Evolutionary conservation across 1,140 invertebrate genomes (phyloP).

Genomic region (Contarinia nasturtii): DNA sequence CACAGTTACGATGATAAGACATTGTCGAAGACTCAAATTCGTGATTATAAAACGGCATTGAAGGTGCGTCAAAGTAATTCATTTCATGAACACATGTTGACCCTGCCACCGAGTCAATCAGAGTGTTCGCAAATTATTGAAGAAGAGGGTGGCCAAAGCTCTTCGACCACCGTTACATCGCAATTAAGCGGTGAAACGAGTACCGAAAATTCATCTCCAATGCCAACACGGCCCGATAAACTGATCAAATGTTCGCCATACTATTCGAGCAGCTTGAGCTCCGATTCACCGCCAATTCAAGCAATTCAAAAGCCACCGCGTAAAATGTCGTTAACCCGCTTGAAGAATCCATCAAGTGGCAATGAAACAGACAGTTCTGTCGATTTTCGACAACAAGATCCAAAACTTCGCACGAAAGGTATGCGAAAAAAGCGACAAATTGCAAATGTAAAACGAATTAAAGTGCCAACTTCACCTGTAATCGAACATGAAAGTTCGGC

Average conservation of each 20-base stretch:
- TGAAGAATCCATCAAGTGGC: slow-evolving; percentile 35
- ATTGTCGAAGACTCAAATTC: slow-evolving; percentile 36
- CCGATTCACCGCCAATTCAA: slow-evolving; percentile 42
- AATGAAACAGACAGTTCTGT: slow-evolving; percentile 47
- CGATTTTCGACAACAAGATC: slow-evolving; percentile 36
- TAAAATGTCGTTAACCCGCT: slow-evolving; percentile 27
- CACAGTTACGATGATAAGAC: slow-evolving; percentile 39
- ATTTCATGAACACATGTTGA: slow-evolving; percentile 36
- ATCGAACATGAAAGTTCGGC: slow-evolving; percentile 36
- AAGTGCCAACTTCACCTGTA: slow-evolving; percentile 26
- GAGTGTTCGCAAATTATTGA: slow-evolving; percentile 2
- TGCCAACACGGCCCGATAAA: slow-evolving; percentile 26
- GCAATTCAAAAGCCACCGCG: slow-evolving; percentile 33
- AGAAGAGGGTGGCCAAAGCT: slow-evolving; percentile 12
- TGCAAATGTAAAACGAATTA: slow-evolving; percentile 29
- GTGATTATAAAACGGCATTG: slow-evolving; percentile 35
- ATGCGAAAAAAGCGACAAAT: slow-evolving; percentile 40
- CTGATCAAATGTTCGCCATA: slow-evolving; percentile 44
- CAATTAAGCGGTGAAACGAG: slow-evolving; percentile 17
- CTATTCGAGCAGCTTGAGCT: slow-evolving; percentile 46
- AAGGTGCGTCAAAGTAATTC: slow-evolving; percentile 36
- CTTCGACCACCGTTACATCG: slow-evolving; percentile 13
- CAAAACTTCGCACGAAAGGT: slow-evolving; percentile 33
- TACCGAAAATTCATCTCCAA: slow-evolving; percentile 20
- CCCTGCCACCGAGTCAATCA: slow-evolving; percentile 13